Evolutionary conservation across 2,888 invertebrate genomes (phyloP).

Genomic region (Temnothorax ravouxi): DNA sequence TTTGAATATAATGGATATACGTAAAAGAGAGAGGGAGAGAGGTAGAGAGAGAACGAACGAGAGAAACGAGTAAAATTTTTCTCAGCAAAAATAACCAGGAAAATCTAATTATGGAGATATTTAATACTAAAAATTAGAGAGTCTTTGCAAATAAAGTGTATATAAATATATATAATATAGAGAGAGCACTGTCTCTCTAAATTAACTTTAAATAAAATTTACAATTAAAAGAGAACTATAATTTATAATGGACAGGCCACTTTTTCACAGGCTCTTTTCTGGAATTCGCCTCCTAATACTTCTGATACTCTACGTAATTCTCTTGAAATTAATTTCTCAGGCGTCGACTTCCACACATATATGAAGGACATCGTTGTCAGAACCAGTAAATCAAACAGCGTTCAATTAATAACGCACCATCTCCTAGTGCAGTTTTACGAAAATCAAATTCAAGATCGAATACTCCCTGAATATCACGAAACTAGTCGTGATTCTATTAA

Average conservation of each 20-base stretch:
- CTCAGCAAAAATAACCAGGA: not conserved
- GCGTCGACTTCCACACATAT: not conserved
- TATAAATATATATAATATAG: not conserved
- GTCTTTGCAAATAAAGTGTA: not conserved
- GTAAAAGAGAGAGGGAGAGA: not conserved
- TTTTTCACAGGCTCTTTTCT: not conserved
- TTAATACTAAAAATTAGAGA: not conserved
- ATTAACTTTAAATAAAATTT: constrained; percentile 23
- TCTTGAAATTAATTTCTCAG: constrained; percentile 26
- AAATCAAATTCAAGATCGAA: constrained; percentile 7
- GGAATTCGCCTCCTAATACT: not conserved
- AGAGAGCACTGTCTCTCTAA: not conserved
- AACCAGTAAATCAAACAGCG: constrained; percentile 31
- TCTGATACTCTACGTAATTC: constrained; percentile 2
- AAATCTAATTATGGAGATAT: constrained; percentile 21
- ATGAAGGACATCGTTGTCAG: not conserved
- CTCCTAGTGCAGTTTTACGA: not conserved
- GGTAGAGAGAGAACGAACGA: not conserved
- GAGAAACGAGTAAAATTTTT: not conserved
- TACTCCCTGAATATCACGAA: not conserved
- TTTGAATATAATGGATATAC: not conserved
- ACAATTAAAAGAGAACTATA: not conserved
- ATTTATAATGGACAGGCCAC: not conserved
- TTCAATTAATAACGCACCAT: constrained; percentile 22
- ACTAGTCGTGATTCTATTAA: constrained; percentile 17